Percentiles rank a stretch among this genome's conserved stretches.
phyloP scores from a whole-genome alignment of 1,140 invertebrate species.

The Pseudoatta argentina region DNA sequence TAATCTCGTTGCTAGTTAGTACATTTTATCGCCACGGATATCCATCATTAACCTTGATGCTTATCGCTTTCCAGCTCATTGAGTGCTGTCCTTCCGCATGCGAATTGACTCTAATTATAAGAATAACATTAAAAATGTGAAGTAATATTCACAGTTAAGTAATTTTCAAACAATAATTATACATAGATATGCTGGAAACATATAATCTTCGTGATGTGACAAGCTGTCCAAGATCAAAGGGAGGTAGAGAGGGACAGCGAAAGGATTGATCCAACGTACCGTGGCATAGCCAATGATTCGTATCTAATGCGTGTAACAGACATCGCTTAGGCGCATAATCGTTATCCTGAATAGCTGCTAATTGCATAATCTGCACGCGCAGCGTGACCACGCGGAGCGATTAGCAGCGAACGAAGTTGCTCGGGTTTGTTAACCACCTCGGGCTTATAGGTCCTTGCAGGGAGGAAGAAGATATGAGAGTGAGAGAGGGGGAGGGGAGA shows the following conservation, averaged over 20 bases:
- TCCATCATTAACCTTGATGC: conserved; percentile 58
- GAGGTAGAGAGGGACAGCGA: not conserved
- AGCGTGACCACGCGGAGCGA: conserved; percentile 58
- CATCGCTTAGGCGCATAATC: conserved; percentile 53
- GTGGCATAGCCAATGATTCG: not conserved
- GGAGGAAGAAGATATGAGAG: not conserved
- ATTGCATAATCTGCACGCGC: conserved; percentile 64
- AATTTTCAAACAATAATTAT: not conserved
- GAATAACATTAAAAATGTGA: not conserved
- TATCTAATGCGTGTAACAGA: conserved; percentile 13
- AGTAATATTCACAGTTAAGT: not conserved
- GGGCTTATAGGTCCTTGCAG: not conserved
- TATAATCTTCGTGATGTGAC: not conserved
- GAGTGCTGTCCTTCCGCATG: not conserved
- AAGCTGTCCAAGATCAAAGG: not conserved
- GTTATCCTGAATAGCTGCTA: conserved; percentile 60
- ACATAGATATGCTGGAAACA: not conserved
- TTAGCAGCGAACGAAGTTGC: conserved; percentile 45
- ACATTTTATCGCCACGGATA: conserved; percentile 66
- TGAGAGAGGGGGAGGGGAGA: not conserved
- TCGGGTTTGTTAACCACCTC: conserved; percentile 31
- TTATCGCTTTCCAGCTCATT: conserved; percentile 56
- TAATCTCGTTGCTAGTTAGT: conserved; percentile 80
- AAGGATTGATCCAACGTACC: conserved; percentile 7
- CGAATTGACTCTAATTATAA: not conserved